Conservation (phyloP, 2,797 vertebrate genomes). For the Nannoperca australis region DNA sequence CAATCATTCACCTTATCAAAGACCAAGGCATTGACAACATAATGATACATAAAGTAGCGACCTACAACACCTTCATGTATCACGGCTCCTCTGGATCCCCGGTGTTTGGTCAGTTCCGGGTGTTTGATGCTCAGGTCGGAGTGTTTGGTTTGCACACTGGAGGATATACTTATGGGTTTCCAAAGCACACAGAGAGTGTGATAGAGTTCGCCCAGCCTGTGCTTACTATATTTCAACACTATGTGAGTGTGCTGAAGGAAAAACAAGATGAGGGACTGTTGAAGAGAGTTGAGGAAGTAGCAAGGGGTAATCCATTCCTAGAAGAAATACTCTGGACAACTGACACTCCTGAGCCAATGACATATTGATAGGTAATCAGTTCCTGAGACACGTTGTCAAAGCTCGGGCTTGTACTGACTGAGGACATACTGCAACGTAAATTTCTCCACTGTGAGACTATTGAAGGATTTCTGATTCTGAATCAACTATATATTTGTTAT, state of each 20-base stretch:
- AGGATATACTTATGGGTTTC: rapidly evolving
- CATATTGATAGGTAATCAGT: background rate
- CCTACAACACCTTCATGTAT: constrained; percentile 47
- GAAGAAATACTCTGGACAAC: background rate
- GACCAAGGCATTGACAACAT: background rate
- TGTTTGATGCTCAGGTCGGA: constrained; percentile 1
- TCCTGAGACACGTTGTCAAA: no score
- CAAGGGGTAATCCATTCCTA: rapidly evolving
- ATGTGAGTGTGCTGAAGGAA: background rate
- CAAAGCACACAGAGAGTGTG: rapidly evolving
- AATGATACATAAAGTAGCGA: background rate
- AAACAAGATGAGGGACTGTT: rapidly evolving
- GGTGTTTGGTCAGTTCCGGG: constrained; percentile 49
- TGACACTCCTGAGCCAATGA: background rate
- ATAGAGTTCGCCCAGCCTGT: constrained; percentile 13
- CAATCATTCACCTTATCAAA: rapidly evolving
- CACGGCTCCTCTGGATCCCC: constrained; percentile 57
- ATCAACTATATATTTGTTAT: no score
- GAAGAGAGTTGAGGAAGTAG: background rate
- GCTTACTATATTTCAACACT: background rate
- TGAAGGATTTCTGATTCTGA: no score
- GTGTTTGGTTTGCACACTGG: constrained; percentile 49
- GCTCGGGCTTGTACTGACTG: no score
- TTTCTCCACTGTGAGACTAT: no score
- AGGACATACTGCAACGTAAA: no score